A percentile compares a stretch with the other conserved stretches of the same genome.
Conservation (phyloP, 92 coral and sea anemone genomes). For the Chrysogorgia sp. region DNA sequence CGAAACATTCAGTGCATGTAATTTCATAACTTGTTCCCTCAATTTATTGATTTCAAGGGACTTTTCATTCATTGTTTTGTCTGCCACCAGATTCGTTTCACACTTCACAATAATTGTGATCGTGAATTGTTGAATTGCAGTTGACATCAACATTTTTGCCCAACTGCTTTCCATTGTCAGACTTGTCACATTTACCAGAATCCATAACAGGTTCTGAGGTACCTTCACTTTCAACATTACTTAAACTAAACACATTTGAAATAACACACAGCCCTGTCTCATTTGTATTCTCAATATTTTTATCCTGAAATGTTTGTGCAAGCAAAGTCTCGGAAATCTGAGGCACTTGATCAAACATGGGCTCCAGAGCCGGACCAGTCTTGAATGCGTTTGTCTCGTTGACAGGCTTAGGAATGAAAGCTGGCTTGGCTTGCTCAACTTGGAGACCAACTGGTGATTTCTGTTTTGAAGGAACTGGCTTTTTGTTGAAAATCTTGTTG, state of each 20-base stretch:
- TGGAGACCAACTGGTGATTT: not conserved
- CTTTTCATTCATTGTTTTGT: too few species aligned
- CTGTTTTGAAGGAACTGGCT: not conserved
- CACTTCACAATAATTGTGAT: not conserved
- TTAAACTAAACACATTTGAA: conserved; percentile 39
- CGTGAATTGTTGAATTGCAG: not conserved
- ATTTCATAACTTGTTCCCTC: too few species aligned
- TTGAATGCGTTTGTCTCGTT: not conserved
- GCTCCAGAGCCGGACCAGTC: not conserved
- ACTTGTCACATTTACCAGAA: not conserved
- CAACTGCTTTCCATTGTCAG: not conserved
- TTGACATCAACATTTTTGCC: not conserved
- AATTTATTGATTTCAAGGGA: too few species aligned
- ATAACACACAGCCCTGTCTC: conserved; percentile 33
- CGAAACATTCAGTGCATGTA: too few species aligned
- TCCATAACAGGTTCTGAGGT: not conserved
- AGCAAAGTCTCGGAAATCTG: conserved; percentile 7
- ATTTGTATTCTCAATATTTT: not conserved
- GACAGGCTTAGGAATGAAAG: not conserved
- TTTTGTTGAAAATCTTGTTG: conserved; percentile 14
- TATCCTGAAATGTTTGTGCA: not conserved
- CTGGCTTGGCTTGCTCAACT: not conserved
- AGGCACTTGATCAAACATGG: not conserved
- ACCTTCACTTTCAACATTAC: not conserved
- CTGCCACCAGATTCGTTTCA: not conserved